A percentile compares a stretch with the other conserved stretches of the same genome.
Evolutionary conservation across 2,888 invertebrate genomes (phyloP).

Genomic region (Malthinus seriepunctatus): DNA sequence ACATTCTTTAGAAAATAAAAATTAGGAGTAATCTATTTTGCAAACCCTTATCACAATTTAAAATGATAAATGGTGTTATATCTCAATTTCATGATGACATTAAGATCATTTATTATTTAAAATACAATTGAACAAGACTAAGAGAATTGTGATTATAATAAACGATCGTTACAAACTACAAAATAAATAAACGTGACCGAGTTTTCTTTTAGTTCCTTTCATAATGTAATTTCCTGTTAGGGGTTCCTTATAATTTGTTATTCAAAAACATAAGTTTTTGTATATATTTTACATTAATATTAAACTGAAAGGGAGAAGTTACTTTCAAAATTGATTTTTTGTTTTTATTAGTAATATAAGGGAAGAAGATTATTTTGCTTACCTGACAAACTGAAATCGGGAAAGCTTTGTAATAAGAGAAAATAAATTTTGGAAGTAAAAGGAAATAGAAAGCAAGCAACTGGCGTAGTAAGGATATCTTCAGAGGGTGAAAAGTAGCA

Average conservation of each 20-base stretch:
- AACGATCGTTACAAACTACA: constrained; percentile 11
- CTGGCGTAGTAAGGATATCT: no score
- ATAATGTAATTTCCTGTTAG: constrained; percentile 20
- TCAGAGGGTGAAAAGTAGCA: no score
- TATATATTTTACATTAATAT: no score
- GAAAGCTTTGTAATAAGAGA: no score
- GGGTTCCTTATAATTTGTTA: constrained; percentile 1
- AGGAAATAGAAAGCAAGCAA: no score
- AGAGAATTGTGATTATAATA: constrained; percentile 21
- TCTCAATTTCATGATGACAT: constrained; percentile 34
- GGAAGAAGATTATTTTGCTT: no score
- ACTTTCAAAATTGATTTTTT: no score
- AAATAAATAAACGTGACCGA: constrained; percentile 18
- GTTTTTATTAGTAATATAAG: no score
- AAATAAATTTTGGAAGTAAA: no score
- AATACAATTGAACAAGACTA: constrained; percentile 20
- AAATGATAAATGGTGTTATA: constrained; percentile 33
- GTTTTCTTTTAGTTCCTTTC: constrained; percentile 15
- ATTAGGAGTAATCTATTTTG: constrained; percentile 20
- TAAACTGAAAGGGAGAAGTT: no score
- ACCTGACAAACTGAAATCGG: no score
- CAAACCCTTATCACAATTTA: constrained; percentile 13
- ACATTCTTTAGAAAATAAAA: constrained; percentile 15
- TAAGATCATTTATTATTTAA: constrained; percentile 32
- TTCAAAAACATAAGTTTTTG: no score